Evolutionary conservation across 2,888 invertebrate species (phyloP).

Genomic region (Charanyca ferruginea): DNA sequence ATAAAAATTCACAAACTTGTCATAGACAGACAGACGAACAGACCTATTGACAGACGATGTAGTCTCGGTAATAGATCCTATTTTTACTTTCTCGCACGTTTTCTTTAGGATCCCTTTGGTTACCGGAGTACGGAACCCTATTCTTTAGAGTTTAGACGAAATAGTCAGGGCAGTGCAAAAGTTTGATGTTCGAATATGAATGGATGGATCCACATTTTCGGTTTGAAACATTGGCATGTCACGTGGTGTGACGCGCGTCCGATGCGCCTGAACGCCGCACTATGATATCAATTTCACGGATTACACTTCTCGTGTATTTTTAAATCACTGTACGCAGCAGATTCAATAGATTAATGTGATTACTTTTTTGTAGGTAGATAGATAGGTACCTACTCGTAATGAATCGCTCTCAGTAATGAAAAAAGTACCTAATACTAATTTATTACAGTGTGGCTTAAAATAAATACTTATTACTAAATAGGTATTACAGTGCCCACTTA

Average conservation of each 20-base stretch:
- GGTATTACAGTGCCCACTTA: too few species aligned
- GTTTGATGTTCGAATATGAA: conserved; percentile 24
- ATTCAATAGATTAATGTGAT: conserved; percentile 1
- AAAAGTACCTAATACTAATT: conserved; percentile 1
- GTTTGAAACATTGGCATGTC: conserved; percentile 51
- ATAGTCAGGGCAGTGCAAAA: conserved; percentile 19
- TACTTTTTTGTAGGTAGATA: neutral
- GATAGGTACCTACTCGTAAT: neutral
- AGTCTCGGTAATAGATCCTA: neutral
- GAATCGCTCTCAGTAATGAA: neutral
- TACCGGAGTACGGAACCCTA: neutral
- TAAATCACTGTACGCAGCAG: neutral
- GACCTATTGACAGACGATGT: too few species aligned
- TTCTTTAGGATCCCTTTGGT: too few species aligned
- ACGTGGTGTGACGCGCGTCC: conserved; percentile 35
- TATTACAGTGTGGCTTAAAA: neutral
- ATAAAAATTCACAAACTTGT: neutral
- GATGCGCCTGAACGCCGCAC: conserved; percentile 39
- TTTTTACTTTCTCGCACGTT: neutral
- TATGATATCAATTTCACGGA: conserved; percentile 63
- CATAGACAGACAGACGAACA: neutral
- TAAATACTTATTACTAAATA: neutral
- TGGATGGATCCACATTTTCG: conserved; percentile 36
- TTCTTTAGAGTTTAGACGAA: neutral
- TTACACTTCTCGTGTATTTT: conserved; percentile 60